A percentile compares a stretch with the other conserved stretches of the same genome.
These are phyloP conservation scores for Polypterus bichir DNA, from an alignment of 2,113 vertebrate genomes.

Conservation along the genomic window DNA sequence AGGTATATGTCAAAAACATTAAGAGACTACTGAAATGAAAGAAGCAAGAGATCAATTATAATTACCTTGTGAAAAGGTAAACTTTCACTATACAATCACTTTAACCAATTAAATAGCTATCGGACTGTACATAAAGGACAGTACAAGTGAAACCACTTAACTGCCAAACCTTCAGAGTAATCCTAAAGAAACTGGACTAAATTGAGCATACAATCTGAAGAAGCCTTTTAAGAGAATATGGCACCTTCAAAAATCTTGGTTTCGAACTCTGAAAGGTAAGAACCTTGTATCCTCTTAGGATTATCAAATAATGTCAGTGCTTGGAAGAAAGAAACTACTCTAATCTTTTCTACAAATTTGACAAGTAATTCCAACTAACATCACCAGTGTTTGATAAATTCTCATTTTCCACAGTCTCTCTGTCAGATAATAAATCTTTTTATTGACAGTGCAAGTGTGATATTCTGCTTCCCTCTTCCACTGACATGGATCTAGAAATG, in stretches of 20 bases:
- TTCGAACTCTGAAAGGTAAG: constrained; percentile 23
- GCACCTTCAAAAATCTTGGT: constrained; percentile 8
- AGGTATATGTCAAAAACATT: no score
- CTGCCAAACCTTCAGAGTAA: no score
- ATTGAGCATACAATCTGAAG: no score
- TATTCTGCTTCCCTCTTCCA: constrained; percentile 27
- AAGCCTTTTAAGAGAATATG: neutral
- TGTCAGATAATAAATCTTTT: constrained; percentile 57
- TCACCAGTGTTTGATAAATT: constrained; percentile 34
- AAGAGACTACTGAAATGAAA: no score
- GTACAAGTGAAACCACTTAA: no score
- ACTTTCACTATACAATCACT: no score
- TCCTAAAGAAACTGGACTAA: no score
- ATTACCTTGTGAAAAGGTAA: no score
- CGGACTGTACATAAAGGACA: no score
- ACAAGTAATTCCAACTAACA: constrained; percentile 38
- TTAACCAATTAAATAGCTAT: no score
- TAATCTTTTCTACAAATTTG: constrained; percentile 34
- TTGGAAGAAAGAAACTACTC: constrained; percentile 10
- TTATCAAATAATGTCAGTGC: constrained; percentile 18
- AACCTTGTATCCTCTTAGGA: constrained; percentile 9
- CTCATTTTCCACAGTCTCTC: constrained; percentile 37
- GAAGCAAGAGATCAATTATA: no score
- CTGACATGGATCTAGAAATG: constrained; percentile 41
- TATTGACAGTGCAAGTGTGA: constrained; percentile 42